Conservation (phyloP, 2,888 invertebrate species). For the Noctua comes region DNA sequence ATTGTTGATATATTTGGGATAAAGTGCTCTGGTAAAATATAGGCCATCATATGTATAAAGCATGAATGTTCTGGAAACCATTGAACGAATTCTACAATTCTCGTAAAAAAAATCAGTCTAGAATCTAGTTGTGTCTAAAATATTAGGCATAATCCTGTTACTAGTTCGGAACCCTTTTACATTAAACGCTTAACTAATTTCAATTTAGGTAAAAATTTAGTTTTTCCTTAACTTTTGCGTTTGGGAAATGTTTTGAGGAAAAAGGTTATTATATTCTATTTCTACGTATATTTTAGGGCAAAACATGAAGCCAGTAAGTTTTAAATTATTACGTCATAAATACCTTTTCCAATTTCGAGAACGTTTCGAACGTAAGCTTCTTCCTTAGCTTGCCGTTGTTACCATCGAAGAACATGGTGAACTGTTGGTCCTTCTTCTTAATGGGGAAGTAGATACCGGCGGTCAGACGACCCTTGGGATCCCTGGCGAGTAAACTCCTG, state of each 20-base stretch:
- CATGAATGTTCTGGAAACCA: not conserved
- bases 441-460: conserved; percentile 97
- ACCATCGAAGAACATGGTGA: conserved; percentile 95
- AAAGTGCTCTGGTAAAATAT: not conserved
- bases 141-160: not conserved
- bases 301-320: not conserved
- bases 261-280: not conserved
- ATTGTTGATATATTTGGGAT: conserved; percentile 27
- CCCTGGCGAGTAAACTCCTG: conserved; percentile 94
- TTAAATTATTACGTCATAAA: conserved; percentile 36
- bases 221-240: not conserved
- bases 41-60: not conserved
- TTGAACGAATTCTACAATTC: not conserved
- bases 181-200: not conserved
- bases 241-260: not conserved
- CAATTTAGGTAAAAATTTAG: not conserved
- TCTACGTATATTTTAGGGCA: not conserved
- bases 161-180: too few species aligned
- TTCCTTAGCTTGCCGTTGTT: conserved; percentile 93
- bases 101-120: not conserved
- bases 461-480: conserved; percentile 95
- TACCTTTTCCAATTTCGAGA: conserved; percentile 92
- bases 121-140: not conserved
- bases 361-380: conserved; percentile 94
- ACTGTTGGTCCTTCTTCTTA: conserved; percentile 91